phyloP scores from a whole-genome alignment of 1,140 invertebrate genomes.

The silkworm (Bombyx mori) region DNA sequence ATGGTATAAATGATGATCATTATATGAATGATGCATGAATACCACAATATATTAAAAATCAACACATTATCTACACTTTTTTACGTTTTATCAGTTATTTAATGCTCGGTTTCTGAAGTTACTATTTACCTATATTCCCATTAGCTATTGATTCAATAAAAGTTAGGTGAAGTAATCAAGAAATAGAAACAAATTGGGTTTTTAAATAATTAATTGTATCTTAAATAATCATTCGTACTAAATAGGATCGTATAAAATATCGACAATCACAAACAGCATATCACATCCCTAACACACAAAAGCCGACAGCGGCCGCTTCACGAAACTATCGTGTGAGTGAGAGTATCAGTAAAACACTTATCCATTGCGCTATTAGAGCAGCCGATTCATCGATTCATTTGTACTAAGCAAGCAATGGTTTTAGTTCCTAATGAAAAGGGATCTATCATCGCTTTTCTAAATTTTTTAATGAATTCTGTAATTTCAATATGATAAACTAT shows the following conservation, averaged over 20 bases:
- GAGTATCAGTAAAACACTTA: conserved; percentile 2
- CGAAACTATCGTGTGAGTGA: not conserved
- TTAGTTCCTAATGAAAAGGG: too few species aligned
- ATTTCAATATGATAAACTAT: not conserved
- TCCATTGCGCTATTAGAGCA: conserved; percentile 2
- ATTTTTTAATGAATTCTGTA: not conserved
- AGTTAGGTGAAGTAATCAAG: not conserved
- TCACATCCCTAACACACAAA: too few species aligned
- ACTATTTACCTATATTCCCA: too few species aligned
- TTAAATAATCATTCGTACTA: not conserved
- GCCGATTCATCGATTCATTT: conserved; percentile 2
- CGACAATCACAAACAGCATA: not conserved
- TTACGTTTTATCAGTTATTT: too few species aligned
- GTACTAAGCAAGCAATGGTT: conserved; percentile 1
- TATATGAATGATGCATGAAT: not conserved
- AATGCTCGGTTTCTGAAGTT: too few species aligned
- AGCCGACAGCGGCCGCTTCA: not conserved
- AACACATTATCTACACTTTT: too few species aligned
- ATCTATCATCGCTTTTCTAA: not conserved
- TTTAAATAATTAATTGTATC: not conserved
- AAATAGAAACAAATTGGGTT: conserved; percentile 1
- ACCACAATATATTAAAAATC: not conserved
- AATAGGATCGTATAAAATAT: not conserved
- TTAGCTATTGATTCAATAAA: too few species aligned
- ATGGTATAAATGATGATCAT: not conserved